These are phyloP conservation scores for Verasper variegatus DNA, from an alignment of 2,113 vertebrate species.

Conservation along the genomic window DNA sequence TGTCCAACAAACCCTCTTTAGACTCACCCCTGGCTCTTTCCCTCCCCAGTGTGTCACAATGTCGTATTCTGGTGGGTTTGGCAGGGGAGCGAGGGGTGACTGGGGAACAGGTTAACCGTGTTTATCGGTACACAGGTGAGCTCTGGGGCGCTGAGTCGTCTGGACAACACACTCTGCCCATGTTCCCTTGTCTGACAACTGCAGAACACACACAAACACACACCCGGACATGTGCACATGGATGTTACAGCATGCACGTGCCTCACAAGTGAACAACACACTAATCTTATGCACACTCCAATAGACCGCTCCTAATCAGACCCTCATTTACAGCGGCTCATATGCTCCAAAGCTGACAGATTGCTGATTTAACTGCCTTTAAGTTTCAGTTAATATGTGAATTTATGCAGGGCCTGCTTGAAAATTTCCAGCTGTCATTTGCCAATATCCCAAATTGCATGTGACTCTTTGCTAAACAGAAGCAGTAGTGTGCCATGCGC, in stretches of 20 bases:
- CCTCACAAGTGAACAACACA: slow-evolving; percentile 25
- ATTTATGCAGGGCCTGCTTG: slow-evolving; percentile 25
- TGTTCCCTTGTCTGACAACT: slow-evolving; percentile 61
- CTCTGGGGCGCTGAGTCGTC: slow-evolving; percentile 60
- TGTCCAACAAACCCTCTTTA: neutral
- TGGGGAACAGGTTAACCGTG: slow-evolving; percentile 58
- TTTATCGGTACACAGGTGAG: slow-evolving; percentile 85
- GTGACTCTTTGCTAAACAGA: slow-evolving; percentile 64
- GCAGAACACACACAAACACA: slow-evolving; percentile 31
- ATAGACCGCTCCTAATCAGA: slow-evolving; percentile 24
- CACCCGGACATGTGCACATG: slow-evolving; percentile 22
- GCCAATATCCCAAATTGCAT: slow-evolving; percentile 62
- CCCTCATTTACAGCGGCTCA: slow-evolving; percentile 31
- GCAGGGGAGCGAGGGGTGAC: slow-evolving; percentile 43
- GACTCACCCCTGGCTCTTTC: neutral
- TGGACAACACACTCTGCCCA: slow-evolving; percentile 52
- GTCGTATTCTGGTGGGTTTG: slow-evolving; percentile 32
- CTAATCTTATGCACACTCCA: neutral
- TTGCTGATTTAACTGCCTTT: slow-evolving; percentile 53
- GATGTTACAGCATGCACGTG: slow-evolving; percentile 10
- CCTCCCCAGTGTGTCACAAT: slow-evolving; percentile 44
- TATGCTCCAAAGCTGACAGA: slow-evolving; percentile 24
- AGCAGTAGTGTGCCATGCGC: slow-evolving; percentile 44
- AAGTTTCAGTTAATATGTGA: slow-evolving; percentile 38
- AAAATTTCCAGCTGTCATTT: slow-evolving; percentile 68